These are phyloP conservation scores for Agonopterix heracliana DNA, from an alignment of 2,888 invertebrate genomes.

Conservation along the genomic window DNA sequence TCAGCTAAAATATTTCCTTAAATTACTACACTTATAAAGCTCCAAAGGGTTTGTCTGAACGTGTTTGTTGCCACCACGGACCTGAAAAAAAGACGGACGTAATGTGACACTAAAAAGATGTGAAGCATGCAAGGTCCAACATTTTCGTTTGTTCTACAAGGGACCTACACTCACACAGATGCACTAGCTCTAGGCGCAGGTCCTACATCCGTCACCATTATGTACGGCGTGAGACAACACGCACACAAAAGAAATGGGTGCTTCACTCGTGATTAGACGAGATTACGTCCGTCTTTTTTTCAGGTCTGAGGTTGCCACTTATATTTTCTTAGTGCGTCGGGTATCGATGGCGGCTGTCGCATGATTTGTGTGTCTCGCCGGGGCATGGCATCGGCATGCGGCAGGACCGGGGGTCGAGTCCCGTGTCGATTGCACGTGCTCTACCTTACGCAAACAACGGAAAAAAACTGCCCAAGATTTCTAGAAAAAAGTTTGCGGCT, in stretches of 20 bases:
- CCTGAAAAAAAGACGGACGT: no score
- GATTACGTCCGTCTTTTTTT: no score
- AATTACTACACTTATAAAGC: background rate
- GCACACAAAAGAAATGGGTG: no score
- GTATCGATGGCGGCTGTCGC: constrained; percentile 34
- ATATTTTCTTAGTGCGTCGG: background rate
- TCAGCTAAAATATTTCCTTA: background rate
- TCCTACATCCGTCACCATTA: no score
- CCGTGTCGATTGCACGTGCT: constrained; percentile 58
- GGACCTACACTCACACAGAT: no score
- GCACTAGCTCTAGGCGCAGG: no score
- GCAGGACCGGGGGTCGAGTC: constrained; percentile 33
- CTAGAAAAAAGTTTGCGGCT: background rate
- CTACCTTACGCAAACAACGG: constrained; percentile 28
- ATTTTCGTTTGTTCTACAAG: no score
- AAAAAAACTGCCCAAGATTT: constrained; percentile 5
- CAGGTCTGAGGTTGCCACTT: background rate
- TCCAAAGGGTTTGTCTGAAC: constrained; percentile 2
- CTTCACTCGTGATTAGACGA: no score
- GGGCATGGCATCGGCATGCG: constrained; percentile 17
- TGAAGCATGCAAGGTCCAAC: no score
- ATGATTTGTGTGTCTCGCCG: constrained; percentile 65
- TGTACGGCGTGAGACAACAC: no score
- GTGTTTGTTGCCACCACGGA: constrained; percentile 8
- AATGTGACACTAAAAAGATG: no score